Conservation (phyloP, 2,113 vertebrate genomes). For the Donacobius atricapilla region DNA sequence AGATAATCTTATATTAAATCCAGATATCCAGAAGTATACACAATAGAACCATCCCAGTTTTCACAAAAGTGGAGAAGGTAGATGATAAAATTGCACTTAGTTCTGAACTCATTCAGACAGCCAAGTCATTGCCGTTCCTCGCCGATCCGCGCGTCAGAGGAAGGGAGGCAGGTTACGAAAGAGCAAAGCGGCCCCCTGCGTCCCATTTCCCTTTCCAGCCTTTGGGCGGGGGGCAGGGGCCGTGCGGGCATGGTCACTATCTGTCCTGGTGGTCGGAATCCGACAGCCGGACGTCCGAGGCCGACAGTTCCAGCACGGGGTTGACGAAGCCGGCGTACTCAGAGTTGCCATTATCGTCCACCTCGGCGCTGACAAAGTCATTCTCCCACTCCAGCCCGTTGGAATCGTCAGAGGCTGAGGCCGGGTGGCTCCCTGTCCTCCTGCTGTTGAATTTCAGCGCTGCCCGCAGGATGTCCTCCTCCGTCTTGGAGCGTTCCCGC, state of each 20-base stretch:
- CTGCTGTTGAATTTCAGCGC: conserved; percentile 78
- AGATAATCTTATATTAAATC: conserved; percentile 54
- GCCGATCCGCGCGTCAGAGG: not conserved
- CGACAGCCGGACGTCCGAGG: conserved; percentile 57
- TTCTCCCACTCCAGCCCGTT: conserved; percentile 96
- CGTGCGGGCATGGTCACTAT: conserved; percentile 18
- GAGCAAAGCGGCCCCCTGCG: not conserved
- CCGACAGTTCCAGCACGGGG: conserved; percentile 83
- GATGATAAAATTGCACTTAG: conserved; percentile 78
- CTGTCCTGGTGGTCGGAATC: conserved; percentile 76
- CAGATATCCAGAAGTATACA: conserved; percentile 43
- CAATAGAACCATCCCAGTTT: conserved; percentile 38
- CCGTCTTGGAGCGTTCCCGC: conserved; percentile 90
- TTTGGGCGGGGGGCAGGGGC: conserved; percentile 3
- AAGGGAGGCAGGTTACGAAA: not conserved
- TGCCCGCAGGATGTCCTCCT: conserved; percentile 93
- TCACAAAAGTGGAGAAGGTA: conserved; percentile 66
- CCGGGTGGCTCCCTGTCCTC: conserved; percentile 78
- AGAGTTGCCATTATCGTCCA: conserved; percentile 84
- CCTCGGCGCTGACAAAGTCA: conserved; percentile 89
- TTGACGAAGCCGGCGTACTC: conserved; percentile 93
- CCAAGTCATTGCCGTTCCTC: not conserved
- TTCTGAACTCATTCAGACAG: conserved; percentile 52
- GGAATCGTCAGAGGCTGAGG: conserved; percentile 92
- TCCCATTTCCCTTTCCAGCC: conserved; percentile 8